Base-by-base conservation (phyloP, 2,888 invertebrate species). In the Nyleta sp. region DNA sequence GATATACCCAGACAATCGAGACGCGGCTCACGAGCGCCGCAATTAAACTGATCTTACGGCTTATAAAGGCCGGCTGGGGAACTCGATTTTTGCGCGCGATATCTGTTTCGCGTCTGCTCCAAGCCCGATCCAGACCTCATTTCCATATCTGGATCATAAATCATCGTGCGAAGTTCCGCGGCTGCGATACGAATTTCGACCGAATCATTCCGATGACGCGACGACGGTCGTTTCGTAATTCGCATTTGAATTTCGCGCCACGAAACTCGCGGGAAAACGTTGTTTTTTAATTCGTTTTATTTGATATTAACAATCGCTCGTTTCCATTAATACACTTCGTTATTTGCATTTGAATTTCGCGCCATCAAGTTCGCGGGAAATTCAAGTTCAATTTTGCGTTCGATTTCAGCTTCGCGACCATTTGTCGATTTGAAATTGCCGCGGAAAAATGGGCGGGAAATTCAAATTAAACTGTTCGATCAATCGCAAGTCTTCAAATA, bases 31-130 rank as follows among this genome's bases (percentile, higher is more conserved):
- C 31, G 15, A 22, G 55, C 55, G 28, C 18, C 24, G 42, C 55
- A 78, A 78, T 78, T 78, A 78, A 78, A 77, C 11, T 65, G 24
- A 71, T 64, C 52, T 64, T 77, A 40, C 57, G 38, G 35, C 46
- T 77, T 52, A 71, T 52, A 70, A 70, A 57, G 71, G 57, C 72
- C 72, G 75, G 65, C 79, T 65, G 35, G 48, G 20, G 33, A 40
- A 42, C 15, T 40, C 33, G 42, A 53, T 52, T 60, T 53, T 57
- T 67, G 28, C 52, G 18, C n/a, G 17, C 24, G 52, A 60, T 75
- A 59, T 55, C 53, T 62, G 24, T 28, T 22, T 33, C 24, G 55
- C 48, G 40, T 64, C 50, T 50, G 48, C 11, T 64, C 33, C 31
- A 8, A 62, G 33, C 33, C 44, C 5, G 24, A 55, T 67, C 24